Evolutionary conservation across 2,888 invertebrate genomes (phyloP), one percentile per base, ranked within the genome.

Genomic region (Leucophenga maculata): DNA sequence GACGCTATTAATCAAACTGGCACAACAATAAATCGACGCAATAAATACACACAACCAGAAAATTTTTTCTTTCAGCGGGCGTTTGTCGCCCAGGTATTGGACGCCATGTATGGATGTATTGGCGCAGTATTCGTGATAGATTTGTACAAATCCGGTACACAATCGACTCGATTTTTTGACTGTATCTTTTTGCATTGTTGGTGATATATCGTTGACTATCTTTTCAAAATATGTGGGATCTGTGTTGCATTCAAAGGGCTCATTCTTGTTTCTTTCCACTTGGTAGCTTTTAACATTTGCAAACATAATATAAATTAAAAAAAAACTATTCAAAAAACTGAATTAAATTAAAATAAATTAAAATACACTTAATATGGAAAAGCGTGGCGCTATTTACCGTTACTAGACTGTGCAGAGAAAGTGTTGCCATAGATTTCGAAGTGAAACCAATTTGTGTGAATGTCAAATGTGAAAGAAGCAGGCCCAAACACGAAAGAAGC

Each of bases 81-180:
- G 87, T 31, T 87, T 87, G 75, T 92, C 91, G 0, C 92, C 92
- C 48, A 92, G 87, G 75, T 92, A 92, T 77, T 90, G 91, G 0
- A 92, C 86, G 0, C 92, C 92, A 77, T 92, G 92, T 3, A 92
- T 89, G 75, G 91, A 91, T 1, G 91, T 91, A 78, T 91, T 91
- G 0, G 88, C 86, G 6, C 91, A 90, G 74, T 91, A 92, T 72
- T 92, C 92, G 14, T 88, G 86, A 32, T 91, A 87, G 67, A 91
- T 90, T 67, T 88, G 87, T 68, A 86, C 86, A 11, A 80, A 69
- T 4, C 77, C 73, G 16, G 74, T 67, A 64, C 75, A 64, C 1
- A 79, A 18, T 1, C 68, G 22, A 26, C 14, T 22, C 1, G 26
- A 6, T 31, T 52, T 65, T 13, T n/a, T n/a, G n/a, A 6, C 13